Percentiles rank a stretch among this genome's conserved stretches.
phyloP scores from a whole-genome alignment of 2,888 invertebrate species.

The Apomyelois bistriatella region DNA sequence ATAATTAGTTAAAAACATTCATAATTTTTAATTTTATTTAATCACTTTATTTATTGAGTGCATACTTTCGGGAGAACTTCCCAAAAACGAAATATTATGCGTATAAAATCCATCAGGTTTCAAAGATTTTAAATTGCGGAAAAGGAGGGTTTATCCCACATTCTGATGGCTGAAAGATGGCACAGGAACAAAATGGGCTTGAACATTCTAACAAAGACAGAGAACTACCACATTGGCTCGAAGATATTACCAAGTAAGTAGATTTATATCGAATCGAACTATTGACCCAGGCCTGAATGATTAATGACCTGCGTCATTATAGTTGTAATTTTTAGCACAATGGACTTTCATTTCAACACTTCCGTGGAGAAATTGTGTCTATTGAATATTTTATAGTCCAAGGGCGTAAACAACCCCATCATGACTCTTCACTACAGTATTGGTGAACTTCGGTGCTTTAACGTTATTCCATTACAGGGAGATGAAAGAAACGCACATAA shows the following conservation, averaged over 20 bases:
- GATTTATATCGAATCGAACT: conserved; percentile 20
- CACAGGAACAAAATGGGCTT: conserved; percentile 55
- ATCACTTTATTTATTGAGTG: conserved; percentile 9
- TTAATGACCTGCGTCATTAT: conserved; percentile 42
- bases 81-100: conserved; percentile 14
- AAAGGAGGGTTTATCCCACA: conserved; percentile 8
- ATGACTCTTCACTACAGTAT: background rate
- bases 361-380: conserved; percentile 24
- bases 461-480: conserved; percentile 40
- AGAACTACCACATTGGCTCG: conserved; percentile 63
- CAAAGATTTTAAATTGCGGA: background rate
- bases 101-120: background rate
- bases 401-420: conserved; percentile 19
- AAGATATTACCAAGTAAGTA: conserved; percentile 69
- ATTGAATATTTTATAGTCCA: conserved; percentile 12
- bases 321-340: conserved; percentile 31
- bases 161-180: conserved; percentile 67
- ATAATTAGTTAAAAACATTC: conserved; percentile 15
- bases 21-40: conserved; percentile 14
- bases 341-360: conserved; percentile 29
- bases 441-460: background rate
- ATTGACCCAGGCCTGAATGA: conserved; percentile 29
- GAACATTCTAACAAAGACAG: conserved; percentile 49
- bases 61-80: background rate
- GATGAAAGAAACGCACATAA: conserved; percentile 69